Evolutionary conservation across 2,113 vertebrate species (phyloP).

Genomic region (Piaya cayana): DNA sequence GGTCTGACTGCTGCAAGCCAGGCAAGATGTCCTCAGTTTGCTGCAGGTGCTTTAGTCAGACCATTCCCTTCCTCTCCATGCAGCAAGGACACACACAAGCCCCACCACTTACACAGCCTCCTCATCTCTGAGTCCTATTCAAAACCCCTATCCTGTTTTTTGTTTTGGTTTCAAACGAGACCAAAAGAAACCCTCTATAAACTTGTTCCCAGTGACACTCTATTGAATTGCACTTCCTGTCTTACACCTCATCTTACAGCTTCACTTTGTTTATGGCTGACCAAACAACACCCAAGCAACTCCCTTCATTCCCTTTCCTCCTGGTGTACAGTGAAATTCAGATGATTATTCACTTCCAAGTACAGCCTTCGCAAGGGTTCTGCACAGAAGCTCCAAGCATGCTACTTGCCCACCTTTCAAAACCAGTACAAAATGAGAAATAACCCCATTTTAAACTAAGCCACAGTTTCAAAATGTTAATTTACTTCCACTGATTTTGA

Average conservation of each 20-base stretch:
- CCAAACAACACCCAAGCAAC: neutral
- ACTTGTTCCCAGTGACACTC: slow-evolving; percentile 22
- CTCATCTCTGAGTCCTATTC: neutral
- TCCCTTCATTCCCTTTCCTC: neutral
- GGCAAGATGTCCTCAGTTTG: neutral
- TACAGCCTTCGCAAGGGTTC: neutral
- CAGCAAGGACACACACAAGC: neutral
- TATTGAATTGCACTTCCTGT: slow-evolving; percentile 18
- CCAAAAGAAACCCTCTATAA: slow-evolving; percentile 33
- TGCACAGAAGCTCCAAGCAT: neutral
- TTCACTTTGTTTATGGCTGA: neutral
- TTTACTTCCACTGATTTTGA: neutral
- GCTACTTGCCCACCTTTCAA: neutral
- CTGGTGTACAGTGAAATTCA: neutral
- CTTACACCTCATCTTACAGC: slow-evolving; percentile 33
- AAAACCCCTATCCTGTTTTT: slow-evolving; percentile 21
- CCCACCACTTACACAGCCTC: neutral
- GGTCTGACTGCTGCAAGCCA: neutral
- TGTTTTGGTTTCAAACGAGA: slow-evolving; percentile 39
- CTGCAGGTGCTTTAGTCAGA: neutral
- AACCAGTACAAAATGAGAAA: neutral
- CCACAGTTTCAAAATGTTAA: neutral
- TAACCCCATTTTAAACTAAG: neutral
- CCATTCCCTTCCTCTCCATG: neutral
- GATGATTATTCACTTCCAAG: neutral